A percentile compares a stretch with the other conserved stretches of the same genome.
phyloP scores from a whole-genome alignment of 2,888 invertebrate species.

The Encarsia formosa region DNA sequence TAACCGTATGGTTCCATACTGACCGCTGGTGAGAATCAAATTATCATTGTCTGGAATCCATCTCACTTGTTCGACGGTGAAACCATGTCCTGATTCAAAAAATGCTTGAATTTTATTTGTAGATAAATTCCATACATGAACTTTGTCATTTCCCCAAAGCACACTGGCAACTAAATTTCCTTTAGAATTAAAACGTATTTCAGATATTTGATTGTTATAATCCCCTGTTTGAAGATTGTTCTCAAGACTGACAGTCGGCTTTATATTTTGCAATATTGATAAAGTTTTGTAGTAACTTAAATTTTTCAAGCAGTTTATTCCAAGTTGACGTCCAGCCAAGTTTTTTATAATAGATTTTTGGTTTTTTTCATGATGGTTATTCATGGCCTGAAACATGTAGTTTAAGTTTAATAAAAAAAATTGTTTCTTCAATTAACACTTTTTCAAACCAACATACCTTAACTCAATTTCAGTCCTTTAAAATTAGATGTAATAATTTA shows the following conservation, averaged over 20 bases:
- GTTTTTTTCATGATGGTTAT: no score
- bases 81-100: not conserved
- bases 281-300: conserved; percentile 6
- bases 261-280: conserved; percentile 9
- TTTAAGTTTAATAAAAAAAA: no score
- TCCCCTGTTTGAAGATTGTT: not conserved
- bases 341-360: conserved; percentile 9
- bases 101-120: not conserved
- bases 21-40: conserved; percentile 16
- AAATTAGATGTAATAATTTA: no score
- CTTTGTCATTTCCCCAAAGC: conserved; percentile 13
- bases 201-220: conserved; percentile 15
- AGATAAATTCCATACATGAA: conserved; percentile 16
- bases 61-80: not conserved
- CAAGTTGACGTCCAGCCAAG: conserved; percentile 8
- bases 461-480: no score
- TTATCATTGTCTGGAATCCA: conserved; percentile 10
- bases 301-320: not conserved
- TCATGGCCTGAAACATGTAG: no score
- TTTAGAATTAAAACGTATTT: conserved; percentile 19
- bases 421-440: no score
- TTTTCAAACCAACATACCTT: no score
- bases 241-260: not conserved
- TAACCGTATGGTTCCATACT: conserved; percentile 13
- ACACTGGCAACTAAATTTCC: conserved; percentile 14